Evolutionary conservation across 2,797 vertebrate species (phyloP).

Genomic region (Tolypeutes matacus): DNA sequence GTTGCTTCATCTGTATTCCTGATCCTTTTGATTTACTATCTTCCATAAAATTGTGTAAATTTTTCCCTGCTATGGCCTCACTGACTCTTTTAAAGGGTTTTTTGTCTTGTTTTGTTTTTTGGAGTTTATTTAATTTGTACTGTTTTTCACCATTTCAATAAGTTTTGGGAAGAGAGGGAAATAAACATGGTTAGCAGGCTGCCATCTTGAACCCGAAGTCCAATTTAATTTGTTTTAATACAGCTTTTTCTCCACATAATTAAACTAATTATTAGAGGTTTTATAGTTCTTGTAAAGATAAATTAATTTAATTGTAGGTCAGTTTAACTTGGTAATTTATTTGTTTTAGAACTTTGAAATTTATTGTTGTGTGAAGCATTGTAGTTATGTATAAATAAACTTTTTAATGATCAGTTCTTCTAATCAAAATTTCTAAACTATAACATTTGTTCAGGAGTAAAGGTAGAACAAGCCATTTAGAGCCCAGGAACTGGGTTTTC

Average conservation of each 20-base stretch:
- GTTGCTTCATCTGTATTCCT: too few species aligned
- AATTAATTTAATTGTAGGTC: neutral
- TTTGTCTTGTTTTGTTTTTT: neutral
- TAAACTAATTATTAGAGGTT: neutral
- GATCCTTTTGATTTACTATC: neutral
- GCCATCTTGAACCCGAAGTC: neutral
- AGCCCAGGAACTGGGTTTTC: neutral
- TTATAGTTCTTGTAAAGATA: neutral
- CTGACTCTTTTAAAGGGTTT: neutral
- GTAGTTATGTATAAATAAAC: neutral
- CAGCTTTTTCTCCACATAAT: neutral
- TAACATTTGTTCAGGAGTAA: neutral
- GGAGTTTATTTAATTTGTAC: neutral
- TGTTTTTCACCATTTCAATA: neutral
- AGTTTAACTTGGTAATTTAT: slow-evolving; percentile 13
- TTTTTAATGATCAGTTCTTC: neutral
- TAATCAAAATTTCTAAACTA: slow-evolving; percentile 5
- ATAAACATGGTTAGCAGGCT: neutral
- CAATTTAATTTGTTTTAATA: slow-evolving; percentile 6
- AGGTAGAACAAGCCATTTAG: neutral
- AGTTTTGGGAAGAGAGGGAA: neutral
- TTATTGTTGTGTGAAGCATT: neutral
- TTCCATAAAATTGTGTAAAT: neutral
- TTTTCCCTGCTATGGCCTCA: neutral
- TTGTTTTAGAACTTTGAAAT: neutral